Conservation (phyloP, 92 coral and sea anemone species). For the Palythoa caribaeorum region DNA sequence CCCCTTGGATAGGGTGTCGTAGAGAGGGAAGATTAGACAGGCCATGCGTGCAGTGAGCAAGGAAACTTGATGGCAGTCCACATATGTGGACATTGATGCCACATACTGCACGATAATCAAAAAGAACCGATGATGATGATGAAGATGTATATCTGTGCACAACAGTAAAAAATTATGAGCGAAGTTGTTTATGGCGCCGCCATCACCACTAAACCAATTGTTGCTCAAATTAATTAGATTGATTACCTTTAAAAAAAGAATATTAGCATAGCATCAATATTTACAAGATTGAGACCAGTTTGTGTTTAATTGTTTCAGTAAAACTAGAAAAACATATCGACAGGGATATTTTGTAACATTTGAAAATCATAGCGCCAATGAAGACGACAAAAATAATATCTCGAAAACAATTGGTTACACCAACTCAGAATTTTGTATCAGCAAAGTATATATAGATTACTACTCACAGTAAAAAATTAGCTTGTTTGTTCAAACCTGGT, state of each 20-base stretch:
- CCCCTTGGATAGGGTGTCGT: too few species aligned
- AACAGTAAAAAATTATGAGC: neutral
- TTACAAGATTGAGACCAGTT: constrained; percentile 10
- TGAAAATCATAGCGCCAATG: constrained; percentile 32
- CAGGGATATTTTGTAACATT: constrained; percentile 29
- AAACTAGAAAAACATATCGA: constrained; percentile 20
- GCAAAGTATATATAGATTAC: neutral
- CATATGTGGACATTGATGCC: too few species aligned
- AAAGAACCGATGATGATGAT: too few species aligned
- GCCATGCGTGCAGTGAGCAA: too few species aligned
- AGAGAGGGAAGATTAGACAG: too few species aligned
- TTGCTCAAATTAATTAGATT: constrained; percentile 12
- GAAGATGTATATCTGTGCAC: too few species aligned
- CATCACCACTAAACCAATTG: neutral
- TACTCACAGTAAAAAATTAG: constrained; percentile 27
- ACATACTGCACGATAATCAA: too few species aligned
- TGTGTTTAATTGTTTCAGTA: neutral
- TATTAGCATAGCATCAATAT: neutral
- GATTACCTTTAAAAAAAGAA: neutral
- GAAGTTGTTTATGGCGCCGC: neutral
- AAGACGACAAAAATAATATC: constrained; percentile 22
- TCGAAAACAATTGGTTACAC: constrained; percentile 12
- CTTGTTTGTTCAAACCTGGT: constrained; percentile 15
- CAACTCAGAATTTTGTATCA: neutral
- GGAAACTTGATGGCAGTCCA: too few species aligned